phyloP scores from a whole-genome alignment of 2,113 vertebrate species.

The Trichomycterus rosablanca region DNA sequence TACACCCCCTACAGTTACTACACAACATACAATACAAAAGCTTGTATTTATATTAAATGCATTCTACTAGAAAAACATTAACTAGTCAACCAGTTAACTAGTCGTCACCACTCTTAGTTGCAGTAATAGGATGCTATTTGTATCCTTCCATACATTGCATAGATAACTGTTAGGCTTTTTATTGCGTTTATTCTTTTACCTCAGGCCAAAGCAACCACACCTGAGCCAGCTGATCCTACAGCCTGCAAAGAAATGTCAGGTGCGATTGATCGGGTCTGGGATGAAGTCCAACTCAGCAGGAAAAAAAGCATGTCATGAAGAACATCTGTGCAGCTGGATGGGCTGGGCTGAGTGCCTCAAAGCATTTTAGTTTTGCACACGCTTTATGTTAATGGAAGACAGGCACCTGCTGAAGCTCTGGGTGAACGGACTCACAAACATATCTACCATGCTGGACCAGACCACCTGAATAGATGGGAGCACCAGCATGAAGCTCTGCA shows the following conservation, averaged over 20 bases:
- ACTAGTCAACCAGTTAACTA: no score
- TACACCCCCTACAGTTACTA: no score
- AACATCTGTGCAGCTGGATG: neutral
- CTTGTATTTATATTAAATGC: no score
- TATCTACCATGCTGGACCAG: slow-evolving; percentile 80
- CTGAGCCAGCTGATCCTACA: neutral
- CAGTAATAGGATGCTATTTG: no score
- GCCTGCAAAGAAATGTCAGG: neutral
- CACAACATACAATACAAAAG: no score
- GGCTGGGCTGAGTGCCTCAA: neutral
- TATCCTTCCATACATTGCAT: no score
- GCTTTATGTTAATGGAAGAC: slow-evolving; percentile 65
- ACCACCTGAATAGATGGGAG: slow-evolving; percentile 76
- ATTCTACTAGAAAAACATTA: no score
- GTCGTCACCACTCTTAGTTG: no score
- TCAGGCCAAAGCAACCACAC: slow-evolving; percentile 13
- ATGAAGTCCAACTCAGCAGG: neutral
- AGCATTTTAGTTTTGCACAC: slow-evolving; percentile 41
- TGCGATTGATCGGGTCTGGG: slow-evolving; percentile 16
- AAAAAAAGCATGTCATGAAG: neutral
- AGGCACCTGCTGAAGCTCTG: slow-evolving; percentile 73
- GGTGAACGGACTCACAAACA: slow-evolving; percentile 71
- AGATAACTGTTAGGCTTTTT: no score
- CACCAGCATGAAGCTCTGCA: slow-evolving; percentile 78
- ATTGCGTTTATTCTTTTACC: no score